phyloP scores from a whole-genome alignment of 1,140 invertebrate genomes.

The Drosophila pandora region DNA sequence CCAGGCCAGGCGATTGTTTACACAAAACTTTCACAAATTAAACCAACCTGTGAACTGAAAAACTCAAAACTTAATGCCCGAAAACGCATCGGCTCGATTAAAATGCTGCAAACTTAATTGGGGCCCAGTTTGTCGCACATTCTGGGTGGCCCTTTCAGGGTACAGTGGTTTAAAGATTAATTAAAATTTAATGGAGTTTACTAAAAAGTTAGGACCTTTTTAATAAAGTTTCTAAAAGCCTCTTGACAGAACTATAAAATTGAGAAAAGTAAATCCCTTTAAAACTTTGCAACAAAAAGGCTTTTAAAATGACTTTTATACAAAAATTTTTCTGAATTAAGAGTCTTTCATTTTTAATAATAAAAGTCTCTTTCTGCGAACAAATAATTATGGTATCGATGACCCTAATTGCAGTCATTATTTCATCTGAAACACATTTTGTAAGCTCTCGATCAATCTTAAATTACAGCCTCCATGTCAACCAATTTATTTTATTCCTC shows the following conservation, averaged over 20 bases:
- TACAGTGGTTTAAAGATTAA: constrained; percentile 37
- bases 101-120: constrained; percentile 80
- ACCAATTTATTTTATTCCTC: background rate
- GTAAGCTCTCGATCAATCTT: constrained; percentile 1
- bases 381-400: background rate
- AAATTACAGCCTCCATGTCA: background rate
- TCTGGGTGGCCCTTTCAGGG: constrained; percentile 59
- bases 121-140: constrained; percentile 66
- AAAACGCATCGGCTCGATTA: constrained; percentile 70
- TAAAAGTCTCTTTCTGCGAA: too few species aligned
- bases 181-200: background rate
- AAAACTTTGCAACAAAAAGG: too few species aligned
- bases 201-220: background rate
- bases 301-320: background rate
- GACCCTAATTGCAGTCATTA: background rate
- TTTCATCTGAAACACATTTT: background rate
- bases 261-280: background rate
- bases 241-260: background rate
- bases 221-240: background rate
- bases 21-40: constrained; percentile 82
- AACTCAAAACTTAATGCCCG: constrained; percentile 40
- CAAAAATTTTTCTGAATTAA: background rate
- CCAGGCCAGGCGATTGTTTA: constrained; percentile 65
- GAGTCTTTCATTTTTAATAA: background rate
- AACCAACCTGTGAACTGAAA: constrained; percentile 62